Base-by-base conservation (phyloP, 2,797 vertebrate genomes). In the Acestrorhynchus altus region DNA sequence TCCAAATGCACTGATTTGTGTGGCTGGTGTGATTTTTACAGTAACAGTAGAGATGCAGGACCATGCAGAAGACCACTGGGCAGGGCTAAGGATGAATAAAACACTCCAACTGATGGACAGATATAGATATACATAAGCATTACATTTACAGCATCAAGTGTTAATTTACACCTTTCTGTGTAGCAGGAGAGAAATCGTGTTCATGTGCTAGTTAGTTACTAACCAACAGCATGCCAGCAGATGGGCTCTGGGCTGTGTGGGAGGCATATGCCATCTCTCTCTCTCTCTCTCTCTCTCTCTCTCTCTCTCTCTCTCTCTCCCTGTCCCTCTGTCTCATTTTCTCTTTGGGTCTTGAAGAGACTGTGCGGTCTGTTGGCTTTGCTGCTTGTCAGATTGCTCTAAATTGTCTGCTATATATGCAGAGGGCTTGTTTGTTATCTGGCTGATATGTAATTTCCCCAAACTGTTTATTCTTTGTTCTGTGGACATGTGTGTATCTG, bases 201-300 rank as follows among this genome's bases (percentile, higher is more conserved):
- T 77, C 80, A 72, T 78, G 74, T 11, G 68, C 49, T 77, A 77
- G 78, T 79, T 79, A 66, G 67, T 82, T 77, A 70, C 85, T 82
- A 77, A 76, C 79, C 81, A 82, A 74, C 83, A 82, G 81, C 80
- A 83, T 52, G 64, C 83, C 80, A 85, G 79, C 85, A 86, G 85
- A 86, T 86, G 85, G 83, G 80, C 82, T 75, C 66, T 82, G 81
- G 85, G 82, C 80, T 83, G 85, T 85, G 85, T 84, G 83, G 85
- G 85, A 73, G 85, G 83, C 71, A 83, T 79, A 79, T 82, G 85
- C 83, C 81, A 84, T 85, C 79, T 67, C 74, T 77, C 81, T 54
- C 68, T 22, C 67, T 82, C 74, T 52, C 24, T 49, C 51, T 61
- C 42, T 39, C 15, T 76, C 60, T 52, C 67, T 26, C 70, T 81